phyloP scores from a whole-genome alignment of 2,113 vertebrate genomes.

The Microcebus griseorufus region DNA sequence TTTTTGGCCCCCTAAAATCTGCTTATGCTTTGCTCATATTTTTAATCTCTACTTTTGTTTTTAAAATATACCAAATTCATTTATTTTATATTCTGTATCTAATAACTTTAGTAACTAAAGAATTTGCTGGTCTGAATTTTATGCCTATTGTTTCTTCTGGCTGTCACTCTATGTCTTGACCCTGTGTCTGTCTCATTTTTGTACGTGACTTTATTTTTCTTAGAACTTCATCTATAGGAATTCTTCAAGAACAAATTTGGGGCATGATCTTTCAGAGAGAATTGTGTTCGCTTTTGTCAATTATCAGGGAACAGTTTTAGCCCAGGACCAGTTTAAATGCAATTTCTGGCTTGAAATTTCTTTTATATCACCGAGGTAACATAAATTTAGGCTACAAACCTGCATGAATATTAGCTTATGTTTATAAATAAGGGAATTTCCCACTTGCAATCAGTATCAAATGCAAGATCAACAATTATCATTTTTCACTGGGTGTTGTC shows the following conservation, averaged over 20 bases:
- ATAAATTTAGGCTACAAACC: not conserved
- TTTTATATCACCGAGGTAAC: not conserved
- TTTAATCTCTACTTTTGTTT: slow-evolving; percentile 28
- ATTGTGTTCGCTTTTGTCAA: not conserved
- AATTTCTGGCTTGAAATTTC: not conserved
- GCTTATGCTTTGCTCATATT: not conserved
- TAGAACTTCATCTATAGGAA: not conserved
- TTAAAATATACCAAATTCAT: not conserved
- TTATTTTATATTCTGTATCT: not conserved
- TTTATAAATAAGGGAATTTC: not conserved
- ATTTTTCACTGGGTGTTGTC: not conserved
- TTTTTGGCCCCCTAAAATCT: not conserved
- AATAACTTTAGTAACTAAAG: not conserved
- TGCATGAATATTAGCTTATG: not conserved
- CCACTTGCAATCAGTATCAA: not conserved
- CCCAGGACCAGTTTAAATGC: not conserved
- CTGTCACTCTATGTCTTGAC: not conserved
- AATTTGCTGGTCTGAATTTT: slow-evolving; percentile 29
- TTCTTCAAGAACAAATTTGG: not conserved
- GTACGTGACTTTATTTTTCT: not conserved
- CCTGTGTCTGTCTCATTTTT: not conserved
- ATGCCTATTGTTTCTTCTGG: not conserved
- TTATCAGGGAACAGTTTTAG: not conserved
- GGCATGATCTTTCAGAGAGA: not conserved
- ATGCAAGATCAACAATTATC: not conserved